phyloP scores from a whole-genome alignment of 2,888 invertebrate genomes.

The Macrophya alboannulata region DNA sequence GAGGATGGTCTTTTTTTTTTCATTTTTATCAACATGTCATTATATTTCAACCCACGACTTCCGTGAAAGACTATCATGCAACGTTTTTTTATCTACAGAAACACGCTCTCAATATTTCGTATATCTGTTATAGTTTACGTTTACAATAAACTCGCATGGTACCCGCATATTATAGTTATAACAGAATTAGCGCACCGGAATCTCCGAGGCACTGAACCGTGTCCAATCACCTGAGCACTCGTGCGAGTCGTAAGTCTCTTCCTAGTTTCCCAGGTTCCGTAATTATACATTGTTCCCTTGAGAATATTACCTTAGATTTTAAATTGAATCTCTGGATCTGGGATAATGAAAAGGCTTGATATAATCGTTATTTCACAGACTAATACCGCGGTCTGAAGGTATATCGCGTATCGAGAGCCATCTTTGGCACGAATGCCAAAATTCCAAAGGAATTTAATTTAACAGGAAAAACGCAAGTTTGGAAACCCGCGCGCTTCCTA shows the following conservation, averaged over 20 bases:
- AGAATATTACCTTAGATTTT: neutral
- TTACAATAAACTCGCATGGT: conserved; percentile 9
- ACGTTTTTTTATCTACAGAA: neutral
- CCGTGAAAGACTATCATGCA: neutral
- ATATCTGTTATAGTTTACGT: neutral
- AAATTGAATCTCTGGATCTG: neutral
- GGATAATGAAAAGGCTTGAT: neutral
- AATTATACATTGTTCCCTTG: neutral
- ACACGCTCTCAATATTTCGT: neutral
- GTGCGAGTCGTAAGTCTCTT: conserved; percentile 29
- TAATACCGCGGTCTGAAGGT: neutral
- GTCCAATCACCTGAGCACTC: conserved; percentile 17
- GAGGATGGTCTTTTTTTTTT: conserved; percentile 8
- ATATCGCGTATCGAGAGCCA: neutral
- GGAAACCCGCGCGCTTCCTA: neutral
- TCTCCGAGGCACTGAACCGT: conserved; percentile 44
- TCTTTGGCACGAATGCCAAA: conserved; percentile 12
- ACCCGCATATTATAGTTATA: neutral
- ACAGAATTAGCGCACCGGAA: conserved; percentile 38
- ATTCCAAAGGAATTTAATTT: conserved; percentile 7
- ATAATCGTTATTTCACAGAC: neutral
- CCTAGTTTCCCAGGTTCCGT: conserved; percentile 27
- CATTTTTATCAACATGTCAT: neutral
- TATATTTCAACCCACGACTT: neutral
- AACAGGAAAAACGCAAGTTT: neutral